Conservation (phyloP, 2,113 vertebrate species). For the Hemichromis elongatus region DNA sequence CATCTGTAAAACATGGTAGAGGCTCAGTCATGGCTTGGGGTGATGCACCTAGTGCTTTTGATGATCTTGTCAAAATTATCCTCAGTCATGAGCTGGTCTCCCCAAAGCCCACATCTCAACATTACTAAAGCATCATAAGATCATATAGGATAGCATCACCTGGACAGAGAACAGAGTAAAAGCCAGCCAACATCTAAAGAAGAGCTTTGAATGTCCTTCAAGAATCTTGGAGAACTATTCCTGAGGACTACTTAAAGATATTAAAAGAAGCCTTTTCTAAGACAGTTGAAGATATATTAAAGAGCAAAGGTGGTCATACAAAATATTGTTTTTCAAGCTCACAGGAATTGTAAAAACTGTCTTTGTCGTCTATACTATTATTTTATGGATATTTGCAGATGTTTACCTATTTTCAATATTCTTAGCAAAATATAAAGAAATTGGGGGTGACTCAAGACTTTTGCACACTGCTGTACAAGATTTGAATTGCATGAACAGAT, state of each 20-base stretch:
- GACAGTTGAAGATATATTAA: neutral
- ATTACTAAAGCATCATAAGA: neutral
- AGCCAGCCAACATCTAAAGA: neutral
- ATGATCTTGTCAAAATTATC: neutral
- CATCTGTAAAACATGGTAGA: neutral
- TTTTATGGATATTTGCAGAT: neutral
- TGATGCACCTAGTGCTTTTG: neutral
- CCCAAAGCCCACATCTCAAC: neutral
- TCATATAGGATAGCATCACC: neutral
- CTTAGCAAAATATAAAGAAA: neutral
- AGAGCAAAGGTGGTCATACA: neutral
- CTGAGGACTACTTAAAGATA: neutral
- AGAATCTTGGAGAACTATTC: neutral
- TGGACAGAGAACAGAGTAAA: neutral
- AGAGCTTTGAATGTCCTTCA: neutral
- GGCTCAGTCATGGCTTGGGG: neutral
- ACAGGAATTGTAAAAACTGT: neutral
- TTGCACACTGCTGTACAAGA: neutral
- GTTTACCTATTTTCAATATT: neutral
- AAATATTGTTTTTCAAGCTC: neutral
- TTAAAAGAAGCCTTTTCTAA: neutral
- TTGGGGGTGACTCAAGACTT: neutral
- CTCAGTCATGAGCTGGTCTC: neutral
- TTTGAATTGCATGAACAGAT: neutral
- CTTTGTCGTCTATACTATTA: neutral